These are phyloP conservation scores for Brachionus calyciflorus DNA, from an alignment of 1,140 invertebrate species.

Conservation along the genomic window DNA sequence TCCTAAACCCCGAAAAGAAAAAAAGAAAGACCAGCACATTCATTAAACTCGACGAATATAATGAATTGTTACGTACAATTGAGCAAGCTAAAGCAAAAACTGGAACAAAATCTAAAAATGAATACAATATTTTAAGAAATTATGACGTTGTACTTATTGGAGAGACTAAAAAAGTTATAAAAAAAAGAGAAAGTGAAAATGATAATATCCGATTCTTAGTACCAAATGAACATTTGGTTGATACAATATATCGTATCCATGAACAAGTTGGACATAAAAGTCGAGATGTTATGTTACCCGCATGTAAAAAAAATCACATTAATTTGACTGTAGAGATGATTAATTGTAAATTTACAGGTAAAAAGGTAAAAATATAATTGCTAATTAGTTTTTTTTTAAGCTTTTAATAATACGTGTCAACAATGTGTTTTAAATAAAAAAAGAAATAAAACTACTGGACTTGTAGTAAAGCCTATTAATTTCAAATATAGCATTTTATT, in stretches of 20 bases:
- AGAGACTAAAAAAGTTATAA: background rate
- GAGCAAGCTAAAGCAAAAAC: too few relatives aligned
- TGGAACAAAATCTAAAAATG: background rate
- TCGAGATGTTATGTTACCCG: too few relatives aligned
- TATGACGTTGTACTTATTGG: too few relatives aligned
- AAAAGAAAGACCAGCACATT: too few relatives aligned
- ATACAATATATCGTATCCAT: too few relatives aligned
- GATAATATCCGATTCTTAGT: too few relatives aligned
- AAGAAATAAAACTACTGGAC: slow-evolving; percentile 21
- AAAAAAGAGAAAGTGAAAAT: background rate
- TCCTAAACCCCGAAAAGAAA: background rate
- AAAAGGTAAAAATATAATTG: background rate
- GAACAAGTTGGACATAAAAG: too few relatives aligned
- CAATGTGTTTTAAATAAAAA: slow-evolving; percentile 47
- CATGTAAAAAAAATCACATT: slow-evolving; percentile 6
- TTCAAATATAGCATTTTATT: too few relatives aligned
- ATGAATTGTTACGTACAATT: too few relatives aligned
- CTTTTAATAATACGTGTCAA: slow-evolving; percentile 47
- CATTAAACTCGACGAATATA: too few relatives aligned
- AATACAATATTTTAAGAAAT: background rate
- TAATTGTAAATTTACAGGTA: background rate
- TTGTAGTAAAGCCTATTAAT: too few relatives aligned
- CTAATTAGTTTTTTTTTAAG: background rate
- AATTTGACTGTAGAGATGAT: background rate
- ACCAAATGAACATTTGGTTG: too few relatives aligned